Evolutionary conservation across 2,888 invertebrate genomes (phyloP).

Genomic region (Hemaris fuciformis): DNA sequence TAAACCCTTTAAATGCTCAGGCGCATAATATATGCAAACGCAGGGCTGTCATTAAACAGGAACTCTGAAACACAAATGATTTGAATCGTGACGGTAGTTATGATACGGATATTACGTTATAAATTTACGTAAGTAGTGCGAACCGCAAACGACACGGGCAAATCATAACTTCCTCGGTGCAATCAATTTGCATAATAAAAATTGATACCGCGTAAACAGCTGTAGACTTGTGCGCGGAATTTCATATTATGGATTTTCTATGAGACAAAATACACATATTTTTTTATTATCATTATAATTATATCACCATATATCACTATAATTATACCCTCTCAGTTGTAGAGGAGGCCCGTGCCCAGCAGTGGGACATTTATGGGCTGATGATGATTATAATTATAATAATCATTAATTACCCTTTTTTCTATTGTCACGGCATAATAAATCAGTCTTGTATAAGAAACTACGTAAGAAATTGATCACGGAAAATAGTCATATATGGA

Average conservation of each 20-base stretch:
- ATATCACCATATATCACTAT: not conserved
- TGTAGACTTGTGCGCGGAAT: not conserved
- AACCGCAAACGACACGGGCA: constrained; percentile 3
- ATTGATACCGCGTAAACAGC: constrained; percentile 18
- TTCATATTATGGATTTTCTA: not conserved
- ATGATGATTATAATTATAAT: no score
- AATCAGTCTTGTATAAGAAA: no score
- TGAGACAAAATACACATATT: not conserved
- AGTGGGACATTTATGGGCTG: no score
- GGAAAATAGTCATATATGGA: no score
- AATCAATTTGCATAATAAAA: constrained; percentile 27
- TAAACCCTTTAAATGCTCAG: no score
- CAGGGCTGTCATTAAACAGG: no score
- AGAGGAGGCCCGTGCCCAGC: no score
- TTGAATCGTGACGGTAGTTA: not conserved
- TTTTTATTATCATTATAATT: not conserved
- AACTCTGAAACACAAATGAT: not conserved
- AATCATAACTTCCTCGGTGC: constrained; percentile 16
- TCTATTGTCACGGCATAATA: no score
- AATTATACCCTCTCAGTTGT: no score
- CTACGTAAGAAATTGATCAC: no score
- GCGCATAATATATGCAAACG: no score
- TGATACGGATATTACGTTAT: not conserved
- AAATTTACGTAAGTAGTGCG: not conserved
- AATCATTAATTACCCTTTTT: no score